phyloP scores from a whole-genome alignment of 2,113 vertebrate species.

The Taurulus bubalis region DNA sequence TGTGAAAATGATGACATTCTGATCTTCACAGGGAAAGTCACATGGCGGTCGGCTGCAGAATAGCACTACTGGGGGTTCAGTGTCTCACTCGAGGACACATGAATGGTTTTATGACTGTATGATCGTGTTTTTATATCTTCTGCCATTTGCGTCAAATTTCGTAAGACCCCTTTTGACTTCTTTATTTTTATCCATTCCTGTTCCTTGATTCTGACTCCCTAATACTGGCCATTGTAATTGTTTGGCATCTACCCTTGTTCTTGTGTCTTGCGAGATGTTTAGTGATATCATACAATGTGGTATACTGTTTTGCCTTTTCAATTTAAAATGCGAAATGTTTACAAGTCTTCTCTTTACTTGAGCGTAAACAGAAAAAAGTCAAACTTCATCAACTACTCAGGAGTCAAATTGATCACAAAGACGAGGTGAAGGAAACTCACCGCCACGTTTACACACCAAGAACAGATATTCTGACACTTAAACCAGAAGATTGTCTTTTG shows the following conservation, averaged over 20 bases:
- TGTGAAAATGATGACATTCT: constrained; percentile 23
- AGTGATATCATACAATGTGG: background rate
- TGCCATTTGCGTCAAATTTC: background rate
- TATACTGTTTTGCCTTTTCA: background rate
- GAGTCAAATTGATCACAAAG: background rate
- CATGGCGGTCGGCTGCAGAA: constrained; percentile 24
- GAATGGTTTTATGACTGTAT: no score
- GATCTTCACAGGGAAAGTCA: constrained; percentile 1
- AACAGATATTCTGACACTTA: background rate
- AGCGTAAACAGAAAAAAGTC: background rate
- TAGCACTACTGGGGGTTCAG: background rate
- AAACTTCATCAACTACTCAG: background rate
- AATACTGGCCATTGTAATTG: background rate
- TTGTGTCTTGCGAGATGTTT: background rate
- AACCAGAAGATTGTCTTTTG: background rate
- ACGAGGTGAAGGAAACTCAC: background rate
- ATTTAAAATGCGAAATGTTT: background rate
- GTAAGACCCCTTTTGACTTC: background rate
- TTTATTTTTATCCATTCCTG: background rate
- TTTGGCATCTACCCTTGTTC: background rate
- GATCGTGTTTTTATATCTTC: background rate
- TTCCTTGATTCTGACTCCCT: background rate
- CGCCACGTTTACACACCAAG: background rate
- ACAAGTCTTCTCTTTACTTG: background rate
- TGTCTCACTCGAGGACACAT: background rate